Conservation (phyloP, 92 coral and sea anemone genomes). For the Actinernus sp. region DNA sequence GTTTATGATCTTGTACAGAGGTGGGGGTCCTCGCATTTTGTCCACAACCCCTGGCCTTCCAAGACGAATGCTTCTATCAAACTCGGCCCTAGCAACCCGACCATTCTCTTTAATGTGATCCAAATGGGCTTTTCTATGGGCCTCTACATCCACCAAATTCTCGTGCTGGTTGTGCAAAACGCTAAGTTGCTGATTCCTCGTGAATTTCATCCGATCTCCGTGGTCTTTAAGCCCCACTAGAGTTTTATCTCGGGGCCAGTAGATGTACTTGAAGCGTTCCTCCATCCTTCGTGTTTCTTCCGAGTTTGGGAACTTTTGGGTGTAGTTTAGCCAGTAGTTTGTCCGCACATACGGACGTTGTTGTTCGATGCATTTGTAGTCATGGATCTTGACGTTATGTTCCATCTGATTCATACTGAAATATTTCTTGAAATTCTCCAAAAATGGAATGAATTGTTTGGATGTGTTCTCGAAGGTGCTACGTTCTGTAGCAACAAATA, state of each 20-base stretch:
- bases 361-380: conserved; percentile 82
- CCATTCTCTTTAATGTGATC: conserved; percentile 65
- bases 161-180: conserved; percentile 80
- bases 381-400: conserved; percentile 92
- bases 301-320: conserved; percentile 87
- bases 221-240: conserved; percentile 74
- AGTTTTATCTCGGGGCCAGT: conserved; percentile 90
- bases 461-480: background rate
- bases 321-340: conserved; percentile 69
- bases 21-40: conserved; percentile 78
- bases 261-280: conserved; percentile 84
- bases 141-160: conserved; percentile 78
- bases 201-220: conserved; percentile 87
- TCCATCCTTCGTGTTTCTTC: conserved; percentile 84
- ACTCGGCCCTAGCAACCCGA: conserved; percentile 92
- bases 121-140: conserved; percentile 74
- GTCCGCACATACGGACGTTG: conserved; percentile 87
- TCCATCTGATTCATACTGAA: conserved; percentile 96
- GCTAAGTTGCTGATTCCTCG: conserved; percentile 87
- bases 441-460: too few relatives aligned
- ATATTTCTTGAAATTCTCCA: background rate
- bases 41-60: conserved; percentile 85
- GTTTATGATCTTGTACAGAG: conserved; percentile 88
- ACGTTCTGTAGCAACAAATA: conserved; percentile 35
- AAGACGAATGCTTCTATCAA: conserved; percentile 77